Evolutionary conservation across 2,888 invertebrate genomes (phyloP), one percentile per base, ranked within the genome.

Genomic region (Gasteruption jaculator): DNA sequence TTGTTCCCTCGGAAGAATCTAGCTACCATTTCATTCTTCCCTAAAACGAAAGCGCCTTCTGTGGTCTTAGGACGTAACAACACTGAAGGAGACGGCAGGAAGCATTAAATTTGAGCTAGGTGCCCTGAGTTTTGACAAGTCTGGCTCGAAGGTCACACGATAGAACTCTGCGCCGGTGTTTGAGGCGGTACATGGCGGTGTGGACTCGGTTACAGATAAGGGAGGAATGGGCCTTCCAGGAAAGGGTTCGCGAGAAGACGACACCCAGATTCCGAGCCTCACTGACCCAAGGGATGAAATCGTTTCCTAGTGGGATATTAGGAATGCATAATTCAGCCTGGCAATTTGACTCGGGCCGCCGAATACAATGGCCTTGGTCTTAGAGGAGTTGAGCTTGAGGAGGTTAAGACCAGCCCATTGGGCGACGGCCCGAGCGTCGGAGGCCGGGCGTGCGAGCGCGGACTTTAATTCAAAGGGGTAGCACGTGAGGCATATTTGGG

Each of bases 351-450:
- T 15, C 0, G 19, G 20, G 21, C 41, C 42, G 10, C 35, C 38
- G 4, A 44, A 12, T 5, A 37, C 27, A 21, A 41, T 38, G 2
- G 32, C 38, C 19, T 31, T 37, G 2, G 39, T 26, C 19, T 42
- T 25, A 10, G 29, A 10, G 6, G 30, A 11, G n/a, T 41, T 41
- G 4, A 35, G 12, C 3, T 26, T 11, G 1, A 35, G n/a, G 1
- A 10, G 21, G 11, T 46, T 46, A 3, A 2, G 7, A 3, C 10
- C 7, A 11, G 35, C 25, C 33, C 38, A 42, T 3, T 14, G 16
- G n/a, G 22, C 8, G 2, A 45, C 34, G 8, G 22, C 12, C n/a
- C 6, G 24, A 19, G 35, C 33, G 18, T 43, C 36, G 5, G 8
- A 11, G 19, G 34, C 31, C 7, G 42, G 12, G 3, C 26, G 15